phyloP scores from a whole-genome alignment of 2,797 vertebrate species.

The Tympanoctomys barrerae region DNA sequence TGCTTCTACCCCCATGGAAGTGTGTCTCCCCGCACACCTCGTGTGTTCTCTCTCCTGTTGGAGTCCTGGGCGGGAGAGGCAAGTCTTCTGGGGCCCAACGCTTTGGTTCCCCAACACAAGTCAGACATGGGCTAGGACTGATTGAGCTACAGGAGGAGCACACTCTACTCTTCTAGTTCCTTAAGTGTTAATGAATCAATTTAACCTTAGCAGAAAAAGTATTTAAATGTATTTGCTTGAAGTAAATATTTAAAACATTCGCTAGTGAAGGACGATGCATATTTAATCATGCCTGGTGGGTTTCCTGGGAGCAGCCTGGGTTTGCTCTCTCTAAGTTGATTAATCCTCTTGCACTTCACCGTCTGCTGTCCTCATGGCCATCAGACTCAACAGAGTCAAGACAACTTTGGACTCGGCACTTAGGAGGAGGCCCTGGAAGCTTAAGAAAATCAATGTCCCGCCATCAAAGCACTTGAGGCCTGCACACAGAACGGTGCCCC shows the following conservation, averaged over 20 bases:
- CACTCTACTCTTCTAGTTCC: neutral
- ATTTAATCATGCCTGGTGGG: neutral
- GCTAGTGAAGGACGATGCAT: neutral
- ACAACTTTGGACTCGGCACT: neutral
- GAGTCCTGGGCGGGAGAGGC: neutral
- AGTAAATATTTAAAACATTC: constrained; percentile 56
- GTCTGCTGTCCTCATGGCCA: neutral
- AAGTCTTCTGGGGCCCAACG: neutral
- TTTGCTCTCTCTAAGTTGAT: neutral
- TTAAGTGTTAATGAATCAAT: constrained; percentile 22
- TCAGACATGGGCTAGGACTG: neutral
- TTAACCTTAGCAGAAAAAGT: constrained; percentile 37
- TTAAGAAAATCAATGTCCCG: neutral
- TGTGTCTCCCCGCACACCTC: accelerated
- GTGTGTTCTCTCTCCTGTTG: accelerated
- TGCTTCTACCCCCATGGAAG: accelerated
- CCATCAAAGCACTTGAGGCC: neutral
- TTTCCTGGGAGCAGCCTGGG: neutral
- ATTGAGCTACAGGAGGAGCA: neutral
- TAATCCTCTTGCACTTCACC: neutral
- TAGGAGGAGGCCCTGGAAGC: accelerated
- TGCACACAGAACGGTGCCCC: neutral
- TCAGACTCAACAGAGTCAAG: neutral
- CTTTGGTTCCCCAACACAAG: neutral
- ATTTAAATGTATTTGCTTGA: constrained; percentile 48